These are phyloP conservation scores for Coreius guichenoti DNA, from an alignment of 2,797 vertebrate genomes.

Conservation along the genomic window DNA sequence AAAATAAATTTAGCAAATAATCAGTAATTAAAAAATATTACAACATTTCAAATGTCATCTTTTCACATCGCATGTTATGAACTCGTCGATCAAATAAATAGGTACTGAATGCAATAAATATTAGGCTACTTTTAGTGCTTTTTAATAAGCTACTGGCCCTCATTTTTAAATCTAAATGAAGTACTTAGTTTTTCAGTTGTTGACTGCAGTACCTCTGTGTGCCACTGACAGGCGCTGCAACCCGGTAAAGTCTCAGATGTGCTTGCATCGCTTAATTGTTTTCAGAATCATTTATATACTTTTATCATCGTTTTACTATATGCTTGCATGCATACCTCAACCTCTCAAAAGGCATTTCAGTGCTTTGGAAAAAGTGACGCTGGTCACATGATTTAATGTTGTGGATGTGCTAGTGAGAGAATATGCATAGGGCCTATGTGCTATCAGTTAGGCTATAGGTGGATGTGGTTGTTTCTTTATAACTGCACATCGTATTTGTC, in stretches of 20 bases:
- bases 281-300: not conserved
- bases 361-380: not conserved
- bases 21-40: not conserved
- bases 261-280: not conserved
- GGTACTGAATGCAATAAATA: too few species aligned
- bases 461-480: not conserved
- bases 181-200: not conserved
- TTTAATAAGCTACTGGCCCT: not conserved
- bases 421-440: too few species aligned
- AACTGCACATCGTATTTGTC: not conserved
- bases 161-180: not conserved
- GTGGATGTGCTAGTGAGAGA: not conserved
- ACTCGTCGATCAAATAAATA: not conserved
- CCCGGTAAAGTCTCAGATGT: not conserved
- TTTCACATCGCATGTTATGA: not conserved
- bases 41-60: not conserved
- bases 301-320: not conserved
- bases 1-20: not conserved
- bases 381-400: not conserved
- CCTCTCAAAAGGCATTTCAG: not conserved
- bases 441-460: not conserved
- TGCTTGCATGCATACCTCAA: not conserved
- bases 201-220: constrained; percentile 35
- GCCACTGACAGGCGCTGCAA: constrained; percentile 4
- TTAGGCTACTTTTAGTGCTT: not conserved